Percentiles rank a stretch among this genome's conserved stretches.
Conservation (phyloP, 2,113 vertebrate genomes). For the Urocynchramus pylzowi region DNA sequence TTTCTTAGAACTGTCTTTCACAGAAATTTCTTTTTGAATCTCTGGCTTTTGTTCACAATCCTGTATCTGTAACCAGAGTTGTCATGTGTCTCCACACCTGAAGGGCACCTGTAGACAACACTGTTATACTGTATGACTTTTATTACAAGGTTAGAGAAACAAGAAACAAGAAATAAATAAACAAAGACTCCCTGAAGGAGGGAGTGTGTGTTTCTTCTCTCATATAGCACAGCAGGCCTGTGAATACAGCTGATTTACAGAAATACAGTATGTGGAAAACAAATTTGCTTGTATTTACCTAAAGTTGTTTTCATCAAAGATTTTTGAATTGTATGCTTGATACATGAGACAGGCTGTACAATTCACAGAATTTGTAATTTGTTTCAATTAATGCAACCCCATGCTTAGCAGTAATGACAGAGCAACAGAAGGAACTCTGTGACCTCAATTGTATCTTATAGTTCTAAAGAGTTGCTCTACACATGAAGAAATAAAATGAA, state of each 20-base stretch:
- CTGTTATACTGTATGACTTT: background rate
- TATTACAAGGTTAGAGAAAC: background rate
- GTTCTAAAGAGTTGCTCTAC: background rate
- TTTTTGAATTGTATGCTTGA: background rate
- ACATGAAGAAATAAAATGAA: background rate
- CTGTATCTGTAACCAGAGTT: background rate
- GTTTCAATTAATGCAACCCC: background rate
- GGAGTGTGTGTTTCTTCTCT: background rate
- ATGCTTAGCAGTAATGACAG: background rate
- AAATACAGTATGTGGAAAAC: background rate
- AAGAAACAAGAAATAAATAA: constrained; percentile 32
- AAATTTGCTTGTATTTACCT: background rate
- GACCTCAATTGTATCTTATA: background rate
- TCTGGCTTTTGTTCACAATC: background rate
- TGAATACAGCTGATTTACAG: background rate
- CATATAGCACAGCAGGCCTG: background rate
- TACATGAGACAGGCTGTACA: background rate
- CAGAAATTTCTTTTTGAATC: background rate
- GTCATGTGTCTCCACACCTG: background rate
- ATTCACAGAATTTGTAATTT: background rate
- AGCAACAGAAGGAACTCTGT: background rate
- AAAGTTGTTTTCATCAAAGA: background rate
- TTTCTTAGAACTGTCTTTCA: background rate
- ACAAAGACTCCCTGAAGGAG: background rate
- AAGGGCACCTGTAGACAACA: constrained; percentile 27